Evolutionary conservation across 1,140 invertebrate species (phyloP).

Genomic region (Macrosteles quadrilineatus): DNA sequence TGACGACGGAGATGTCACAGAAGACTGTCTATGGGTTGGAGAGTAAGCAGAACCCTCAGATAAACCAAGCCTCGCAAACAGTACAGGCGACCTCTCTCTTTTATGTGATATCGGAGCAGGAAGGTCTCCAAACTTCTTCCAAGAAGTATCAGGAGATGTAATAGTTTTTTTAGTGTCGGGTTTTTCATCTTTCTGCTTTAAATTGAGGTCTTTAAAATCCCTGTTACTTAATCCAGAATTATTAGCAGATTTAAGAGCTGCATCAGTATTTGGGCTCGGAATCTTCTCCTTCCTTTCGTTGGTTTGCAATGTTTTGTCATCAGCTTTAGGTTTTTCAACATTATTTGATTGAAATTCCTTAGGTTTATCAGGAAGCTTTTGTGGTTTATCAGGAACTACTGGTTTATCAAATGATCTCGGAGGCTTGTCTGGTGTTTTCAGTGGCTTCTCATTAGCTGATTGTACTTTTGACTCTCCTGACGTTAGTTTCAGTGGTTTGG

Average conservation of each 20-base stretch:
- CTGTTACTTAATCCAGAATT: constrained; percentile 41
- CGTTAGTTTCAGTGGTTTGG: neutral
- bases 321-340: too few species aligned
- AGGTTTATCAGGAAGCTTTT: too few species aligned
- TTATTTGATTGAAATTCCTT: too few species aligned
- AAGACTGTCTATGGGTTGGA: constrained; percentile 69
- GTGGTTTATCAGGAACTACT: neutral
- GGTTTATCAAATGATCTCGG: neutral
- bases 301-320: too few species aligned
- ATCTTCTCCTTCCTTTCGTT: too few species aligned
- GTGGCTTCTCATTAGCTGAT: neutral
- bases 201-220: constrained; percentile 4
- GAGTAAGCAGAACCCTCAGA: constrained; percentile 77
- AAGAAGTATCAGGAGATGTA: constrained; percentile 60
- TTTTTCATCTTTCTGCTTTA: constrained; percentile 20
- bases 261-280: too few species aligned
- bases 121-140: constrained; percentile 52
- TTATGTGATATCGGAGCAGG: constrained; percentile 39
- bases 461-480: neutral
- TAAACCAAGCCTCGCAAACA: constrained; percentile 77
- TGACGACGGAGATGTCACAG: constrained; percentile 69
- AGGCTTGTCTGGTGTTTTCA: constrained; percentile 15
- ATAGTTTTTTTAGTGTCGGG: constrained; percentile 44
- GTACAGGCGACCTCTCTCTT: constrained; percentile 68
- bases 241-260: too few species aligned